These are phyloP conservation scores for Leucania comma DNA, from an alignment of 2,888 invertebrate species.

Conservation along the genomic window DNA sequence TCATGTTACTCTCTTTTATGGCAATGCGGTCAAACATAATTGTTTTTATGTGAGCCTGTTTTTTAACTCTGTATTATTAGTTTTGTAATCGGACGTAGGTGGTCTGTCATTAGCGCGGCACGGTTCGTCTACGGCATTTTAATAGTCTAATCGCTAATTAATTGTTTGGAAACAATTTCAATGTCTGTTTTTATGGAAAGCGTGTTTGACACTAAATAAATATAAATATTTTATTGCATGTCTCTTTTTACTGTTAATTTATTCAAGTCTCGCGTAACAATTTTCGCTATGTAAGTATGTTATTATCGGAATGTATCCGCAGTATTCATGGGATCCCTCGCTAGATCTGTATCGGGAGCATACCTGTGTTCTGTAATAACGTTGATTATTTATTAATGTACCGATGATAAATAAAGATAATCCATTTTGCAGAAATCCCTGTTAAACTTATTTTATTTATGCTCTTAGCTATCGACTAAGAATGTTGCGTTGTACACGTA, in stretches of 20 bases:
- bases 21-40: conserved; percentile 89
- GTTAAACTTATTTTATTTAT: conserved; percentile 34
- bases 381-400: conserved; percentile 52
- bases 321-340: conserved; percentile 43
- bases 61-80: conserved; percentile 81
- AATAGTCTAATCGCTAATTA: conserved; percentile 77
- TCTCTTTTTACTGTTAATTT: conserved; percentile 62
- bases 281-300: conserved; percentile 43
- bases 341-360: conserved; percentile 56
- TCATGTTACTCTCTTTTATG: conserved; percentile 88
- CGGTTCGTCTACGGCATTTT: conserved; percentile 80
- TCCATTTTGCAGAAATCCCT: conserved; percentile 33
- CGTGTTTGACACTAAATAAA: conserved; percentile 65
- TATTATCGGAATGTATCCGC: conserved; percentile 49
- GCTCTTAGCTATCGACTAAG: conserved; percentile 19
- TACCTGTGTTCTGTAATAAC: conserved; percentile 39
- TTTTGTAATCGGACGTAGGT: conserved; percentile 83
- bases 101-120: conserved; percentile 83
- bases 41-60: conserved; percentile 89
- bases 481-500: conserved; percentile 9
- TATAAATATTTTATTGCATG: conserved; percentile 55
- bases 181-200: conserved; percentile 63
- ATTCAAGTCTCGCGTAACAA: conserved; percentile 53
- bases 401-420: conserved; percentile 40
- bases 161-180: conserved; percentile 66